These are phyloP conservation scores for Aspidiotus rigidus DNA, from an alignment of 2,888 invertebrate genomes.

Conservation along the genomic window DNA sequence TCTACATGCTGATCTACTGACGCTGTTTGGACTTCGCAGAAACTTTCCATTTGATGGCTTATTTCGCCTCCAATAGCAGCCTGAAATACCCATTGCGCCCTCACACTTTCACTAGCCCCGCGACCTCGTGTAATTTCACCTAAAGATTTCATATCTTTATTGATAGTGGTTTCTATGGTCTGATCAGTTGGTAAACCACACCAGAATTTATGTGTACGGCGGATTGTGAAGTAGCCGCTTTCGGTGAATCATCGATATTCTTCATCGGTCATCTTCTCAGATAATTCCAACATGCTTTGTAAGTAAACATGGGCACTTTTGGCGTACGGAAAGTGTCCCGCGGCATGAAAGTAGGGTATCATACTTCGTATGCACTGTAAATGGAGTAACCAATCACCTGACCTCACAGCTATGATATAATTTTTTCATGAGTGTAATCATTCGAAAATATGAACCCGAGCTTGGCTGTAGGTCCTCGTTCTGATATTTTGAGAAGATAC, in stretches of 20 bases:
- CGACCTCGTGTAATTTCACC: slow-evolving; percentile 39
- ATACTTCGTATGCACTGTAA: too few relatives aligned
- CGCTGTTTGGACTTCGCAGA: slow-evolving; percentile 35
- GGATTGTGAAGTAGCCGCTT: too few relatives aligned
- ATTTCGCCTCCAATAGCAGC: slow-evolving; percentile 37
- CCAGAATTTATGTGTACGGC: slow-evolving; percentile 34
- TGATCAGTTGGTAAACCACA: slow-evolving; percentile 35
- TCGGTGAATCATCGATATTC: background rate
- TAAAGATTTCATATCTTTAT: slow-evolving; percentile 39
- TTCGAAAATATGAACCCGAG: too few relatives aligned
- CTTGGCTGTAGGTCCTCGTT: too few relatives aligned
- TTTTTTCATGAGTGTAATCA: too few relatives aligned
- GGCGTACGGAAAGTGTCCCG: too few relatives aligned
- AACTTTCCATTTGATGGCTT: slow-evolving; percentile 35
- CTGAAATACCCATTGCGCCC: slow-evolving; percentile 37
- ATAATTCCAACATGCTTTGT: background rate
- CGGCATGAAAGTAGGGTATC: too few relatives aligned
- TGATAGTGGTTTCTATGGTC: slow-evolving; percentile 41
- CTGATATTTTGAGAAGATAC: too few relatives aligned
- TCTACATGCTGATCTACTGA: slow-evolving; percentile 41
- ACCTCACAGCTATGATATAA: too few relatives aligned
- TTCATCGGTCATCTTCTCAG: background rate
- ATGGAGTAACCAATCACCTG: too few relatives aligned
- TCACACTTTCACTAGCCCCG: slow-evolving; percentile 38
- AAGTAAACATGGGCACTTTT: background rate